phyloP scores from a whole-genome alignment of 2,797 vertebrate genomes.

The Etheostoma perlongum region DNA sequence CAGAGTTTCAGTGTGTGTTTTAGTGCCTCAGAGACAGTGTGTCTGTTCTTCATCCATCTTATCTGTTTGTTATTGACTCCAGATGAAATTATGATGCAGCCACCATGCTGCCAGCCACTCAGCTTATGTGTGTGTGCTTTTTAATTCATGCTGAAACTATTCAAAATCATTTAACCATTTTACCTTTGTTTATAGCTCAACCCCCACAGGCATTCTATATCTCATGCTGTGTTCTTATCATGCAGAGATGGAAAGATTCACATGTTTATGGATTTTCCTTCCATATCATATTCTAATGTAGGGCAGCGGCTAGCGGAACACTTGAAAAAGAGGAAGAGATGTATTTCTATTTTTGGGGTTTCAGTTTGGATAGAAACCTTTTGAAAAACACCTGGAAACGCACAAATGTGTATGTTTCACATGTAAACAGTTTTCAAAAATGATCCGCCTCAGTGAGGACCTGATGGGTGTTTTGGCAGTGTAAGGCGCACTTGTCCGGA shows the following conservation, averaged over 20 bases:
- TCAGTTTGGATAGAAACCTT: not conserved
- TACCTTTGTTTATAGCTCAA: not conserved
- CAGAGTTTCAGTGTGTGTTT: constrained; percentile 3
- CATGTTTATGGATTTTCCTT: constrained; percentile 29
- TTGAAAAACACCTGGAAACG: constrained; percentile 35
- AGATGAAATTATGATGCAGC: constrained; percentile 62
- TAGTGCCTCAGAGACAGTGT: not conserved
- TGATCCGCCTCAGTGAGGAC: constrained; percentile 18
- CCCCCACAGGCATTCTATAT: not conserved
- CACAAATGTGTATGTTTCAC: constrained; percentile 6
- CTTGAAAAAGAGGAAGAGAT: not conserved
- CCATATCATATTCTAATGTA: not conserved
- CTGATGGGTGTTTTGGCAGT: constrained; percentile 24
- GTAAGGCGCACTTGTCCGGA: not conserved
- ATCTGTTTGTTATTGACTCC: constrained; percentile 56
- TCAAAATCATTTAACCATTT: constrained; percentile 9
- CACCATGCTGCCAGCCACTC: constrained; percentile 48
- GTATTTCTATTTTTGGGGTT: not conserved
- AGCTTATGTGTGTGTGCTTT: constrained; percentile 11
- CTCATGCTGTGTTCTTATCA: not conserved
- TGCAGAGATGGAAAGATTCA: constrained; percentile 12
- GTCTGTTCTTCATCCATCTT: constrained; percentile 60
- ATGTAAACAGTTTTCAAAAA: constrained; percentile 31
- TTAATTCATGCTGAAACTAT: constrained; percentile 6
- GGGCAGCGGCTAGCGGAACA: not conserved